These are phyloP conservation scores for Tetramorium parvispinum DNA, from an alignment of 1,140 invertebrate genomes.

Conservation along the genomic window DNA sequence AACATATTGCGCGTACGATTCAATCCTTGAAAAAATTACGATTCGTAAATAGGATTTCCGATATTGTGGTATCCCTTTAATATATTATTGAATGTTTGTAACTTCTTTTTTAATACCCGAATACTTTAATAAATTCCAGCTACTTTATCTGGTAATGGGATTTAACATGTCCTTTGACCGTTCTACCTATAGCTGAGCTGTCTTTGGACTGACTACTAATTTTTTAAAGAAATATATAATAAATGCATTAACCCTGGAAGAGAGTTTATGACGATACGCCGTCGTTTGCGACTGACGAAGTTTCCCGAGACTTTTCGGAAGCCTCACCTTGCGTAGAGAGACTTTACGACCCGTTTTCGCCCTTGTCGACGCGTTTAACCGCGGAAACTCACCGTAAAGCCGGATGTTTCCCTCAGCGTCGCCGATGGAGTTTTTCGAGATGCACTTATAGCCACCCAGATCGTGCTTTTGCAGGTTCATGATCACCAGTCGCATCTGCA, in stretches of 20 bases:
- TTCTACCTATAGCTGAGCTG: no score
- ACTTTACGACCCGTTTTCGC: constrained; percentile 61
- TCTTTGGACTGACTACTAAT: background rate
- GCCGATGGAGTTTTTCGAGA: constrained; percentile 96
- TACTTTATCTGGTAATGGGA: background rate
- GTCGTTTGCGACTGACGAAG: background rate
- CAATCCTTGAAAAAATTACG: background rate
- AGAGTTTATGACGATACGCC: background rate
- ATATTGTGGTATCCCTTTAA: background rate
- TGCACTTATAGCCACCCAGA: constrained; percentile 96
- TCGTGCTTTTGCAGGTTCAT: constrained; percentile 91
- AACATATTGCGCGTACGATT: background rate
- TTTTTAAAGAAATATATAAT: constrained; percentile 23
- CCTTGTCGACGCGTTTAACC: constrained; percentile 35
- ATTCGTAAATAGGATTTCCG: constrained; percentile 6
- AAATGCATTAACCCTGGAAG: constrained; percentile 20
- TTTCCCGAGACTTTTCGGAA: background rate
- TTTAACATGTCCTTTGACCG: background rate
- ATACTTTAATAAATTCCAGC: background rate
- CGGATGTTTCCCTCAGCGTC: constrained; percentile 95
- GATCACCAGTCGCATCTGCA: constrained; percentile 93
- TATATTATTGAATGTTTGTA: background rate
- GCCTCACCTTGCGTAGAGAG: background rate
- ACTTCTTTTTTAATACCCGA: background rate
- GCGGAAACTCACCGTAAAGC: constrained; percentile 91